Percentiles rank a stretch among this genome's conserved stretches.
These are phyloP conservation scores for Peribatodes rhomboidaria DNA, from an alignment of 2,888 invertebrate species.

Conservation along the genomic window DNA sequence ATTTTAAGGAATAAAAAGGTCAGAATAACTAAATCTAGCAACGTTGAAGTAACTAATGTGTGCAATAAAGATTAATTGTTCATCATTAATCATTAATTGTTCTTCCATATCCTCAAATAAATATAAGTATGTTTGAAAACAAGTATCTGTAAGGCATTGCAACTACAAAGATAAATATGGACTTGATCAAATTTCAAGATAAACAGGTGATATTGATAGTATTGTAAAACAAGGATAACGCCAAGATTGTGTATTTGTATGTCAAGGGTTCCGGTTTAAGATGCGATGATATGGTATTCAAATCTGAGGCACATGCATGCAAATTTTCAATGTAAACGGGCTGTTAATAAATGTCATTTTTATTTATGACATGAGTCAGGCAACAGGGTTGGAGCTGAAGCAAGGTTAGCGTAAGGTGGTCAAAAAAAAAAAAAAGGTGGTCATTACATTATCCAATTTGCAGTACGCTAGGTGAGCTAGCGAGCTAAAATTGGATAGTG, in stretches of 20 bases:
- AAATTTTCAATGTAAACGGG: constrained; percentile 7
- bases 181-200: constrained; percentile 32
- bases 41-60: too few relatives aligned
- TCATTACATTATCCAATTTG: too few relatives aligned
- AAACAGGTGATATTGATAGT: constrained; percentile 34
- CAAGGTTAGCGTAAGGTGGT: too few relatives aligned
- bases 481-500: too few relatives aligned
- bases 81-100: neutral
- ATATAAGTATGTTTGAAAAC: neutral
- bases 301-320: constrained; percentile 23
- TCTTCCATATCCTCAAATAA: neutral
- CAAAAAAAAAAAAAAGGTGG: too few relatives aligned
- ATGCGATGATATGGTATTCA: constrained; percentile 27
- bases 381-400: too few relatives aligned
- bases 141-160: neutral
- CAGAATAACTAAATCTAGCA: neutral
- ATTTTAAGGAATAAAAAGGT: neutral
- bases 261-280: constrained; percentile 50
- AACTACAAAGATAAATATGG: constrained; percentile 19
- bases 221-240: constrained; percentile 44
- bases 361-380: too few relatives aligned
- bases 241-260: constrained; percentile 46
- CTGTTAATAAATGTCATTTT: neutral
- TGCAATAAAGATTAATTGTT: neutral
- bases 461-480: too few relatives aligned